A percentile compares a stretch with the other conserved stretches of the same genome.
Conservation (phyloP, 92 coral and sea anemone species). For the Epizoanthus ramosus region DNA sequence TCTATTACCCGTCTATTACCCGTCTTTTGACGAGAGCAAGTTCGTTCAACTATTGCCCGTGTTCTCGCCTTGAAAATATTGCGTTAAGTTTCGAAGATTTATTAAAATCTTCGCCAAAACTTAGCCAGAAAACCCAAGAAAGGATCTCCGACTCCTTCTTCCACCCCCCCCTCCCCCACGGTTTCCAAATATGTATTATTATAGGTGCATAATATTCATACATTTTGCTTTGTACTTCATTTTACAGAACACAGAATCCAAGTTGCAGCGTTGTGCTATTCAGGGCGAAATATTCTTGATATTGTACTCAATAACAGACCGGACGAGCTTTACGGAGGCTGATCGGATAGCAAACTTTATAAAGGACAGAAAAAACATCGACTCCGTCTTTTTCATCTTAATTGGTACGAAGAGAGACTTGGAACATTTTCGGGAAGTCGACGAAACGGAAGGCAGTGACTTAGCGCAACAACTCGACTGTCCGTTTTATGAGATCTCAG, state of each 20-base stretch:
- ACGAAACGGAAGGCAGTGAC: conserved; percentile 78
- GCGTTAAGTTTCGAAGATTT: no score
- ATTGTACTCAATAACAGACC: conserved; percentile 88
- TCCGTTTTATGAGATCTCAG: conserved; percentile 88
- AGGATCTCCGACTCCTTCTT: no score
- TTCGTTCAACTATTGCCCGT: no score
- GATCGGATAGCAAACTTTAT: conserved; percentile 72
- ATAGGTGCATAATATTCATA: neutral
- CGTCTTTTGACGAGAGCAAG: no score
- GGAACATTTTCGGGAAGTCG: conserved; percentile 86
- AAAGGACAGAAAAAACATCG: conserved; percentile 73
- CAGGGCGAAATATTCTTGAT: conserved; percentile 83
- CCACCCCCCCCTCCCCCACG: no score
- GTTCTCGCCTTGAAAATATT: no score
- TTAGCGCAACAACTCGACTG: conserved; percentile 87
- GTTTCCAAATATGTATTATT: no score
- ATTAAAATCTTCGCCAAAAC: no score
- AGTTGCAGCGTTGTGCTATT: conserved; percentile 69
- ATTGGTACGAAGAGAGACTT: conserved; percentile 90
- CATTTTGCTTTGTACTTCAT: neutral
- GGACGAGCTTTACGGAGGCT: conserved; percentile 83
- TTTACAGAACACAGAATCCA: conserved; percentile 76
- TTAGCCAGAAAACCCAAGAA: no score
- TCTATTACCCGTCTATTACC: no score
- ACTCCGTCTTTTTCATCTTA: conserved; percentile 61